These are phyloP conservation scores for Quiscalus mexicanus DNA, from an alignment of 2,113 vertebrate genomes.

Conservation along the genomic window DNA sequence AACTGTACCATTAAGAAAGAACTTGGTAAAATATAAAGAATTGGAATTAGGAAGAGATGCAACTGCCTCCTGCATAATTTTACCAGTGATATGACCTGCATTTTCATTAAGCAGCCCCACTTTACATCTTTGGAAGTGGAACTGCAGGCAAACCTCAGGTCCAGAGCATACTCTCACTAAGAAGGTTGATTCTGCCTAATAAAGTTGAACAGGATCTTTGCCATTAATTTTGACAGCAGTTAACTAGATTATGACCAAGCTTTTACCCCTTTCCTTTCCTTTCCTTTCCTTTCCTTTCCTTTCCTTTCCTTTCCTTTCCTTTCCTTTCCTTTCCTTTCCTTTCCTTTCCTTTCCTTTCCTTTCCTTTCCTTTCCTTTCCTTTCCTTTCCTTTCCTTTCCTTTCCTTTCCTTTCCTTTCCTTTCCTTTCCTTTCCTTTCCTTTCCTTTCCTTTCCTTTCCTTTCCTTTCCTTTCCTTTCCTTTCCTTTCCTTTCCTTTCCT, in stretches of 20 bases:
- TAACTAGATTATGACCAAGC: not conserved
- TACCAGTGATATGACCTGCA: not conserved
- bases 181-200: not conserved
- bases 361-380: no score
- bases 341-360: not conserved
- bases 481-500: no score
- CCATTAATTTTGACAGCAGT: not conserved
- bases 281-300: not conserved
- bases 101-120: not conserved
- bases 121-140: not conserved
- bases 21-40: not conserved
- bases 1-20: not conserved
- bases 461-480: no score
- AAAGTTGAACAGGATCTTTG: not conserved
- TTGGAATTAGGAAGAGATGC: not conserved
- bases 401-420: not conserved
- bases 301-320: not conserved
- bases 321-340: no score
- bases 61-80: not conserved
- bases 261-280: not conserved
- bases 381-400: not conserved
- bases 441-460: not conserved
- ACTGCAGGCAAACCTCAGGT: not conserved
- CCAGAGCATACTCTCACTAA: not conserved
- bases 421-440: no score